phyloP scores from a whole-genome alignment of 2,888 invertebrate species.

The Papilio elwesi region DNA sequence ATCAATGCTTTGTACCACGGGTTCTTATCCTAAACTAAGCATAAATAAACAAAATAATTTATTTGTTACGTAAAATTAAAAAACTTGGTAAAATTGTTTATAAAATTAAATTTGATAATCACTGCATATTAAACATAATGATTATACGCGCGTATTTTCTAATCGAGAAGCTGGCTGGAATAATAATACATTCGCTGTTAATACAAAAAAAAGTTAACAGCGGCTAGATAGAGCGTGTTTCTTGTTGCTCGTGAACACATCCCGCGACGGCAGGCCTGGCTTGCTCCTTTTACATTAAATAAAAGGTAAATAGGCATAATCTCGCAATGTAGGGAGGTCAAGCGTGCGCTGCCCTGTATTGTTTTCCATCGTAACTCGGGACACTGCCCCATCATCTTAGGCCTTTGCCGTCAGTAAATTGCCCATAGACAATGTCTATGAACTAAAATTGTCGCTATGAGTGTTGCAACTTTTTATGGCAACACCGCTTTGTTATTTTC shows the following conservation, averaged over 20 bases:
- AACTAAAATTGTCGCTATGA: slow-evolving; percentile 67
- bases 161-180: slow-evolving; percentile 44
- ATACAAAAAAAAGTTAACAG: slow-evolving; percentile 60
- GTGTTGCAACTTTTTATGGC: slow-evolving; percentile 39
- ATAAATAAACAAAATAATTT: too few species aligned
- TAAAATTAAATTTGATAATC: not conserved
- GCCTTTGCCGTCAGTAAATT: slow-evolving; percentile 49
- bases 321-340: slow-evolving; percentile 62
- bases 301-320: slow-evolving; percentile 71
- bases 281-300: slow-evolving; percentile 69
- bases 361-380: slow-evolving; percentile 59
- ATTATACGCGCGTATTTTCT: not conserved
- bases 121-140: not conserved
- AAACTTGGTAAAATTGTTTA: not conserved
- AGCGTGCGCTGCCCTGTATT: slow-evolving; percentile 69
- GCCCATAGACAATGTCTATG: slow-evolving; percentile 54
- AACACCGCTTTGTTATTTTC: not conserved
- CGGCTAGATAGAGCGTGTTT: slow-evolving; percentile 50
- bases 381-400: slow-evolving; percentile 51
- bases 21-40: too few species aligned
- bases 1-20: too few species aligned
- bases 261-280: slow-evolving; percentile 54
- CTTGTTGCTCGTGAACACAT: slow-evolving; percentile 61
- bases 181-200: slow-evolving; percentile 68
- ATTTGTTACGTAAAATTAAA: too few species aligned